Evolutionary conservation across 2,888 invertebrate species (phyloP).

Genomic region (Diplazon laetatorius): DNA sequence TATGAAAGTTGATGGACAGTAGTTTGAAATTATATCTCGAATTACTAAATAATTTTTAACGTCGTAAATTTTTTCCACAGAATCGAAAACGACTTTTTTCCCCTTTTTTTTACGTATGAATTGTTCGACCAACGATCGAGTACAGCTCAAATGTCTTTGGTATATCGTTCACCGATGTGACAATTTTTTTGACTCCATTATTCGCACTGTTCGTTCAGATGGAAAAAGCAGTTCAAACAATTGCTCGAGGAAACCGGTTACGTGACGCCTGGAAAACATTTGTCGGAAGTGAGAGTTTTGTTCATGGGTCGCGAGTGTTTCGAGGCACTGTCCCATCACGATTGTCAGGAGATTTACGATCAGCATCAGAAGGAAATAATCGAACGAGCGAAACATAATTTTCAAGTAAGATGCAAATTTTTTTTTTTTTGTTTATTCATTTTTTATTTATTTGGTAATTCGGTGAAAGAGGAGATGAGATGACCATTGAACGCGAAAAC

Average conservation of each 20-base stretch:
- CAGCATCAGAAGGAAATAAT: slow-evolving; percentile 95
- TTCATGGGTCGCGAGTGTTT: slow-evolving; percentile 98
- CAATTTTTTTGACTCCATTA: background rate
- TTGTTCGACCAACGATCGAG: too few relatives aligned
- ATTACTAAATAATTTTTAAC: too few relatives aligned
- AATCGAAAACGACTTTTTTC: too few relatives aligned
- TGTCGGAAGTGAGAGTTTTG: slow-evolving; percentile 94
- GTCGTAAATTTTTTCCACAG: too few relatives aligned
- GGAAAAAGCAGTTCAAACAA: slow-evolving; percentile 97
- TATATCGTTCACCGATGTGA: background rate
- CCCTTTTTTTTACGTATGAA: too few relatives aligned
- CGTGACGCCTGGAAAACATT: slow-evolving; percentile 96
- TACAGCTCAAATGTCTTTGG: background rate
- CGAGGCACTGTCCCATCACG: slow-evolving; percentile 94
- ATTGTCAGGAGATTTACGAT: slow-evolving; percentile 96
- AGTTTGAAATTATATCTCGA: too few relatives aligned
- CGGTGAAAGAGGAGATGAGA: too few relatives aligned
- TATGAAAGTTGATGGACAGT: too few relatives aligned
- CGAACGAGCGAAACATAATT: slow-evolving; percentile 94
- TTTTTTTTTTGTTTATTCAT: slow-evolving; percentile 10
- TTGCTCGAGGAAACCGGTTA: slow-evolving; percentile 96
- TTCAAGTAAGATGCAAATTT: slow-evolving; percentile 85
- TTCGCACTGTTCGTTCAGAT: slow-evolving; percentile 84
- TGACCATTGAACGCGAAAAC: too few relatives aligned
- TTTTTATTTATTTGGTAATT: too few relatives aligned